These are phyloP conservation scores for Ochropleura plecta DNA, from an alignment of 2,888 invertebrate species.

Conservation along the genomic window DNA sequence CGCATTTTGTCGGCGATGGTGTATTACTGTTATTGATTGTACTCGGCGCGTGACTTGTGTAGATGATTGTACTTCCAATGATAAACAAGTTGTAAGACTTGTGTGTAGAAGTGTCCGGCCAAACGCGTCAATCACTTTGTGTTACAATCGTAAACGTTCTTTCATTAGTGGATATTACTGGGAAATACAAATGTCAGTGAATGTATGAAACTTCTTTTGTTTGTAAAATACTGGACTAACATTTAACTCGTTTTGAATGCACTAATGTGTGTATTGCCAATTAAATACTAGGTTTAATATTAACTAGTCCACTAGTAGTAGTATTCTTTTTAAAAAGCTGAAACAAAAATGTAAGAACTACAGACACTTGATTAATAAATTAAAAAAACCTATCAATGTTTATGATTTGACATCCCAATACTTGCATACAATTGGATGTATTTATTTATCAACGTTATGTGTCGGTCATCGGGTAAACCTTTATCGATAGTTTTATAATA, in stretches of 20 bases:
- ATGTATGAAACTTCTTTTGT: constrained; percentile 35
- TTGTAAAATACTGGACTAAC: background rate
- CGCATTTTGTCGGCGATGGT: constrained; percentile 87
- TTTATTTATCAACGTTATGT: constrained; percentile 53
- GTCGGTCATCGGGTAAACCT: constrained; percentile 51
- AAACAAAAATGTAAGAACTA: background rate
- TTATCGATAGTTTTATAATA: constrained; percentile 69
- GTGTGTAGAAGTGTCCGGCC: constrained; percentile 58
- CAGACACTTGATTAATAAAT: background rate
- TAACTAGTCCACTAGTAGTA: no score
- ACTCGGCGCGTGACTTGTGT: constrained; percentile 88
- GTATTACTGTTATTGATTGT: constrained; percentile 90
- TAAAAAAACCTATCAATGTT: background rate
- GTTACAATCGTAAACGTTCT: constrained; percentile 50
- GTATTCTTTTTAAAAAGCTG: background rate
- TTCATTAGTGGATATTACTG: constrained; percentile 57
- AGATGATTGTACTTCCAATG: constrained; percentile 82
- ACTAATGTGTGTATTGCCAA: constrained; percentile 7
- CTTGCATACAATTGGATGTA: constrained; percentile 35
- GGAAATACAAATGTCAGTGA: constrained; percentile 41
- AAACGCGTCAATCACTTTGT: constrained; percentile 57
- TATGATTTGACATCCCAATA: background rate
- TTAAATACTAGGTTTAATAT: background rate
- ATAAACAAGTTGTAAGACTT: constrained; percentile 77
- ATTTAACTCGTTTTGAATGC: constrained; percentile 22